phyloP scores from a whole-genome alignment of 2,113 vertebrate species.

The Pogona vitticeps region DNA sequence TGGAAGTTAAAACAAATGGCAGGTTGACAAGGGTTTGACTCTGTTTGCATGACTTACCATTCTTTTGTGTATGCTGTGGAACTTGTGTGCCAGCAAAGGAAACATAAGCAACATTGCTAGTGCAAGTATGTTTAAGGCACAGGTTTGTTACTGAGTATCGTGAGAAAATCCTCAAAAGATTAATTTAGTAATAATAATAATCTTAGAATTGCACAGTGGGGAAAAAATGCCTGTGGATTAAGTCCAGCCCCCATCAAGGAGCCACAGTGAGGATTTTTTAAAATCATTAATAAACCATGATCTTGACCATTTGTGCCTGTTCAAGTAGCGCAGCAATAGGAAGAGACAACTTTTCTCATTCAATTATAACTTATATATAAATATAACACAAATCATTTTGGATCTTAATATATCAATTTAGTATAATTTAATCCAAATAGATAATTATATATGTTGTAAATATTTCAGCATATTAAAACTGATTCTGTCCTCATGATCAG shows the following conservation, averaged over 20 bases:
- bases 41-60: neutral
- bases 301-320: neutral
- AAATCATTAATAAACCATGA: conserved; percentile 26
- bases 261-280: too few species aligned
- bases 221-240: too few species aligned
- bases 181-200: neutral
- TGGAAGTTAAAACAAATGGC: conserved; percentile 29
- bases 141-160: conserved; percentile 65
- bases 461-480: too few species aligned
- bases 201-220: too few species aligned
- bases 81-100: conserved; percentile 20
- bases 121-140: conserved; percentile 48
- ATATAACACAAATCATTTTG: neutral
- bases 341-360: neutral
- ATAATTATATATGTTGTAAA: too few species aligned
- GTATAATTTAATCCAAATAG: too few species aligned
- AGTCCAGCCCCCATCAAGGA: too few species aligned
- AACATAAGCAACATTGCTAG: conserved; percentile 36
- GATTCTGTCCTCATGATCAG: too few species aligned
- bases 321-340: neutral
- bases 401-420: too few species aligned
- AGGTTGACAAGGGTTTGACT: conserved; percentile 12
- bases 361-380: neutral
- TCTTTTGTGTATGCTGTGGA: conserved; percentile 10
- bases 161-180: conserved; percentile 44